phyloP scores from a whole-genome alignment of 2,797 vertebrate genomes.

The Distichodus sexfasciatus region DNA sequence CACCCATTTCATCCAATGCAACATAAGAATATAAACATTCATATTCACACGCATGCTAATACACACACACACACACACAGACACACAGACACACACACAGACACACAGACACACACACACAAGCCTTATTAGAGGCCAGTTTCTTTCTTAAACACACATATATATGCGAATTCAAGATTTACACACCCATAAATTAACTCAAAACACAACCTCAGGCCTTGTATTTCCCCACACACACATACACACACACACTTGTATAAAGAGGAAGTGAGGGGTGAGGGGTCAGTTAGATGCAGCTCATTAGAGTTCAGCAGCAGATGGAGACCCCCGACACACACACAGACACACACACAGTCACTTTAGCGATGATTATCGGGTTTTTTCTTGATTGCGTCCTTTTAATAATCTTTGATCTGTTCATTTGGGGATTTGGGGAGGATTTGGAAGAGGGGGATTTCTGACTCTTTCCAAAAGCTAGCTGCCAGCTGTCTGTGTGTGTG shows the following conservation, averaged over 20 bases:
- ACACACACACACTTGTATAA: slow-evolving; percentile 39
- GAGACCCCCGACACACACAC: slow-evolving; percentile 54
- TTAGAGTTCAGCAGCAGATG: slow-evolving; percentile 63
- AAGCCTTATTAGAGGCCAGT: no score
- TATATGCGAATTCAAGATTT: slow-evolving; percentile 17
- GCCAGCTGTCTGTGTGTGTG: neutral
- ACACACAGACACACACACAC: slow-evolving; percentile 15
- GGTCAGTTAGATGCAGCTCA: slow-evolving; percentile 57
- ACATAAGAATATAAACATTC: neutral
- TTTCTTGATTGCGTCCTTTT: neutral
- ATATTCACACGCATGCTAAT: neutral
- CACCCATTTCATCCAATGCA: no score
- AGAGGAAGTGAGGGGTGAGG: slow-evolving; percentile 58
- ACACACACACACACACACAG: no score
- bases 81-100: neutral
- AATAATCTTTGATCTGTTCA: neutral
- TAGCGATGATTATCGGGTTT: neutral
- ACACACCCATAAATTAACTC: slow-evolving; percentile 3
- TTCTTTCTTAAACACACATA: no score
- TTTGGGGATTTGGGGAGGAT: neutral
- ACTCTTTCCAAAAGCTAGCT: slow-evolving; percentile 2
- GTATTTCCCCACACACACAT: slow-evolving; percentile 15
- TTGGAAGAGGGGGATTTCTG: slow-evolving; percentile 1
- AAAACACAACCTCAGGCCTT: slow-evolving; percentile 4
- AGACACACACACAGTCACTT: slow-evolving; percentile 38